phyloP scores from a whole-genome alignment of 2,797 vertebrate species.

The Sebastiscus albofasciatus region DNA sequence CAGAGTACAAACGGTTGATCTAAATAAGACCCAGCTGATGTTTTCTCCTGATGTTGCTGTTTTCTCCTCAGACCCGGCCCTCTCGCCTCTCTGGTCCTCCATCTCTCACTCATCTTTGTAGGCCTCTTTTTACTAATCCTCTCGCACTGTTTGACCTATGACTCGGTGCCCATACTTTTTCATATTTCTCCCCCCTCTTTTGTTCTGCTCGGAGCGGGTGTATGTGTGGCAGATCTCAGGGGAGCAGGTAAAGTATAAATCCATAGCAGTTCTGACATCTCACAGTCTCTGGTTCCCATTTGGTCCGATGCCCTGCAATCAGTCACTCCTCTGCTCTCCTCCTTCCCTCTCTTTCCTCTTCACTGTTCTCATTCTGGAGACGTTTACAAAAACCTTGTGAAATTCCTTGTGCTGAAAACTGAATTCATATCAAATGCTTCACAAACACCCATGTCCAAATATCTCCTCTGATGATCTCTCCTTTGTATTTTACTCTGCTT shows the following conservation, averaged over 20 bases:
- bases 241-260: constrained; percentile 79
- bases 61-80: constrained; percentile 45
- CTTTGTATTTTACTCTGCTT: constrained; percentile 15
- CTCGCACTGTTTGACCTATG: constrained; percentile 67
- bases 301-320: constrained; percentile 70
- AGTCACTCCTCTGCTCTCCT: constrained; percentile 61
- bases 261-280: constrained; percentile 67
- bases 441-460: constrained; percentile 29
- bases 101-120: constrained; percentile 59
- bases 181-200: constrained; percentile 52
- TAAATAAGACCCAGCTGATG: constrained; percentile 79
- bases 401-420: constrained; percentile 24
- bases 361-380: constrained; percentile 53
- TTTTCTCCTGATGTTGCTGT: constrained; percentile 49
- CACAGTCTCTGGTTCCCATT: constrained; percentile 79
- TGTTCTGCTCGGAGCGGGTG: constrained; percentile 59
- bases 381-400: constrained; percentile 28
- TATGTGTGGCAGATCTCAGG: constrained; percentile 74
- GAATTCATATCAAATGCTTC: constrained; percentile 26
- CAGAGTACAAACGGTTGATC: constrained; percentile 75
- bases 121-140: constrained; percentile 65
- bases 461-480: constrained; percentile 17
- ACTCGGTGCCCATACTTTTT: constrained; percentile 64
- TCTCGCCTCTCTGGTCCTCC: constrained; percentile 19
- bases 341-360: constrained; percentile 40